A percentile compares a stretch with the other conserved stretches of the same genome.
phyloP scores from a whole-genome alignment of 2,113 vertebrate species.

The Garra rufa region DNA sequence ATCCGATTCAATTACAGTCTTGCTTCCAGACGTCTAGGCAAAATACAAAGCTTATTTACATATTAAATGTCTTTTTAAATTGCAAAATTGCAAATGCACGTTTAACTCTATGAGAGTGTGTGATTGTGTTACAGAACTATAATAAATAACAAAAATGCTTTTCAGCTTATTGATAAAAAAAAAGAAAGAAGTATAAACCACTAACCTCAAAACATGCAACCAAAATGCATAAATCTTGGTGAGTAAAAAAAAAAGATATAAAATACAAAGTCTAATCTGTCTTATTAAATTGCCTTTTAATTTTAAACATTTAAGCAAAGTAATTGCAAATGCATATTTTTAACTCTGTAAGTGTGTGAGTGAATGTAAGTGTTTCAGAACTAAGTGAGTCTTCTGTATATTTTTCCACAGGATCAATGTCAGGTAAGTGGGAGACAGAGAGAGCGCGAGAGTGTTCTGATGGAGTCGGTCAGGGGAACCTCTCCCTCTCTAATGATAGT shows the following conservation, averaged over 20 bases:
- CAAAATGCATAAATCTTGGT: not conserved
- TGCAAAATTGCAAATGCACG: not conserved
- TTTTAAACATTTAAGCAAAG: not conserved
- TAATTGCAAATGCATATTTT: not conserved
- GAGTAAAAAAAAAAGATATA: not conserved
- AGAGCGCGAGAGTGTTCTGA: slow-evolving; percentile 55
- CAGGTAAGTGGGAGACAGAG: slow-evolving; percentile 60
- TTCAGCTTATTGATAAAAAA: not conserved
- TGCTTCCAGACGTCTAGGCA: not conserved
- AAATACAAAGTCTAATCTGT: not conserved
- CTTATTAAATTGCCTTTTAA: not conserved
- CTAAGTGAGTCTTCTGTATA: slow-evolving; percentile 71
- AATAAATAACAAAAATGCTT: not conserved
- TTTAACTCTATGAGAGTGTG: slow-evolving; percentile 46
- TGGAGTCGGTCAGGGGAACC: slow-evolving; percentile 51
- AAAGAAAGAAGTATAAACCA: no score
- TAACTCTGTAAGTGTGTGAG: slow-evolving; percentile 58
- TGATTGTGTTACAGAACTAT: no score
- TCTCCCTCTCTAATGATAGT: slow-evolving; percentile 76
- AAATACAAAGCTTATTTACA: not conserved
- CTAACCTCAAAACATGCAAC: not conserved
- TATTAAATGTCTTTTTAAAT: not conserved
- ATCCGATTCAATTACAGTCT: not conserved
- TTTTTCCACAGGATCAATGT: slow-evolving; percentile 69
- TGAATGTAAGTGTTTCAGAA: not conserved